Evolutionary conservation across 2,797 vertebrate genomes (phyloP).

Genomic region (Sebastes glaucus): DNA sequence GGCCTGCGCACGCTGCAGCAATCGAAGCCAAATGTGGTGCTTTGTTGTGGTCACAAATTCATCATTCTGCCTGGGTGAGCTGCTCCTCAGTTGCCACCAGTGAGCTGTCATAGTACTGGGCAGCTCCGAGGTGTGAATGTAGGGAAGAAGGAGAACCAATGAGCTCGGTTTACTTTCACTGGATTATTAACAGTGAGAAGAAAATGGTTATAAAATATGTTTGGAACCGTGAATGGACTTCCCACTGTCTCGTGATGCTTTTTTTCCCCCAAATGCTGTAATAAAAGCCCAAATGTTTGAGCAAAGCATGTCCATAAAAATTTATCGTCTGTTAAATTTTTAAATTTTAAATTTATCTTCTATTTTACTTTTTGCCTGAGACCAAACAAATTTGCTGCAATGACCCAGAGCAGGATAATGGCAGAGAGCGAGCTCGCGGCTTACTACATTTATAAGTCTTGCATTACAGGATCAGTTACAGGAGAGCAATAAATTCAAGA

Average conservation of each 20-base stretch:
- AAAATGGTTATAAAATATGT: constrained; percentile 36
- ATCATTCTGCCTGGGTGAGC: constrained; percentile 17
- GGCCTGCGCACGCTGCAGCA: neutral
- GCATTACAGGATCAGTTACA: constrained; percentile 49
- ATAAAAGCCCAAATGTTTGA: constrained; percentile 55
- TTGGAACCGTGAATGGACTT: constrained; percentile 22
- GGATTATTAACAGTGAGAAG: constrained; percentile 20
- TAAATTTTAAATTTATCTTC: constrained; percentile 30
- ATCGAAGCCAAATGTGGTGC: constrained; percentile 53
- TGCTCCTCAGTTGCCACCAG: neutral
- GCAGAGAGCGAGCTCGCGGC: constrained; percentile 5
- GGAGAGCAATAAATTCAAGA: constrained; percentile 56
- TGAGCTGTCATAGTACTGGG: neutral
- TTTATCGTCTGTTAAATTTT: constrained; percentile 50
- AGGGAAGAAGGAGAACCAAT: constrained; percentile 10
- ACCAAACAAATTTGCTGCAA: constrained; percentile 34
- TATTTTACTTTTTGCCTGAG: constrained; percentile 13
- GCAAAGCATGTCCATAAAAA: constrained; percentile 40
- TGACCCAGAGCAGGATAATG: constrained; percentile 29
- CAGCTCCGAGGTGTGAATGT: constrained; percentile 35
- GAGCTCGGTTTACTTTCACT: constrained; percentile 18
- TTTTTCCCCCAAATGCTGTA: constrained; percentile 30
- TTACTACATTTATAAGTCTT: constrained; percentile 29
- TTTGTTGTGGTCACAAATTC: constrained; percentile 54
- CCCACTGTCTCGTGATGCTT: constrained; percentile 19